Percentiles rank a stretch among this genome's conserved stretches.
phyloP scores from a whole-genome alignment of 2,888 invertebrate species.

The Drosophila prolongata region DNA sequence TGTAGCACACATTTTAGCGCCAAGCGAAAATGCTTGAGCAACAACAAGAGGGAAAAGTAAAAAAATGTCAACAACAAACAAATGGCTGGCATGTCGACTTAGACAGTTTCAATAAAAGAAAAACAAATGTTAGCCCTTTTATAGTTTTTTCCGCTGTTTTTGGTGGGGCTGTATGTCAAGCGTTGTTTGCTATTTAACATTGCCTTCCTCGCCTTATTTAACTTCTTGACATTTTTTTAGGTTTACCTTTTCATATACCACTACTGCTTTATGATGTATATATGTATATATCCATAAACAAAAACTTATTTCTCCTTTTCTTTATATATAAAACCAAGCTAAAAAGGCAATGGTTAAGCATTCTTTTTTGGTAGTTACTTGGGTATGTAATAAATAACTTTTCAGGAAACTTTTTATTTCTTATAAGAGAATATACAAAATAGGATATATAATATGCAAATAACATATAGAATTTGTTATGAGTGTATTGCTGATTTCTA shows the following conservation, averaged over 20 bases:
- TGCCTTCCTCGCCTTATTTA: background rate
- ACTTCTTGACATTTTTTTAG: background rate
- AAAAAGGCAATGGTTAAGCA: too few relatives aligned
- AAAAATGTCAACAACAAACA: slow-evolving; percentile 37
- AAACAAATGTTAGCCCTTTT: slow-evolving; percentile 14
- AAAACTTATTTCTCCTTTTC: too few relatives aligned
- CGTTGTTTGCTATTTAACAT: background rate
- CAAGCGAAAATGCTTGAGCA: slow-evolving; percentile 67
- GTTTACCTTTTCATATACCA: background rate
- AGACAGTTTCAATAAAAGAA: slow-evolving; percentile 17
- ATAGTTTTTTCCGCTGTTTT: slow-evolving; percentile 9
- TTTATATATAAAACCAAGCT: too few relatives aligned
- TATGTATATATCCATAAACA: too few relatives aligned
- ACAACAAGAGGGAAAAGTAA: slow-evolving; percentile 43
- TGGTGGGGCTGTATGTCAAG: slow-evolving; percentile 40
- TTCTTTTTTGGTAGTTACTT: too few relatives aligned
- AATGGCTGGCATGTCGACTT: slow-evolving; percentile 27
- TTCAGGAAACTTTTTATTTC: too few relatives aligned
- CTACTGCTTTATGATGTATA: too few relatives aligned
- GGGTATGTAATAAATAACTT: too few relatives aligned
- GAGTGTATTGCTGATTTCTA: background rate
- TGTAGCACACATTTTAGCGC: slow-evolving; percentile 67
- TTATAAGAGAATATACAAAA: too few relatives aligned
- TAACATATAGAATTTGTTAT: too few relatives aligned
- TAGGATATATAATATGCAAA: too few relatives aligned